Base-by-base conservation (phyloP, 2,113 vertebrate species). In the Scatophagus argus region DNA sequence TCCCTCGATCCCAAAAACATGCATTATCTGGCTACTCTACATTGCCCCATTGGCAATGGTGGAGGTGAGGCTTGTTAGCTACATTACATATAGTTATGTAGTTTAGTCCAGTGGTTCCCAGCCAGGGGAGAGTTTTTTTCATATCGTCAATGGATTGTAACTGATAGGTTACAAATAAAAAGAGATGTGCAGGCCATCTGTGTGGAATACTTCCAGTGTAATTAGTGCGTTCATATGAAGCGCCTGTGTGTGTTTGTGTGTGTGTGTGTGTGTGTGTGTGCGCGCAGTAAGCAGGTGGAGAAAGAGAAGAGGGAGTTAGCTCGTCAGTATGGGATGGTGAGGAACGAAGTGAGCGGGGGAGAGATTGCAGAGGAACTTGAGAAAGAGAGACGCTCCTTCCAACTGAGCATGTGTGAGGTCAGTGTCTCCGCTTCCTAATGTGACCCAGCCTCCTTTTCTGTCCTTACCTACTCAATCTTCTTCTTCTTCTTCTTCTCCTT, bases 291-390 rank as follows among this genome's bases (percentile, higher is more conserved):
- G 72, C 91, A 92, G 68, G 88, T 92, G 78, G 91, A 92, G 67
- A 92, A 92, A 80, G 91, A 92, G 80, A 92, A 92, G 76, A 79
- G 91, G 56, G 91, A 92, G 84, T 9, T 92, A 23, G 91, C 91
- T 9, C 82, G 91, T 23, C 89, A 91, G 76, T 91, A 91, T 5
- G 91, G 91, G 62, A 92, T 92, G 91, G 91, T 92, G 44, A 83
- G 91, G 75, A 89, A n/a, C 2, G 89, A 92, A 58, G 91, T 91
- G 70, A 90, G 88, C 8, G 91, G 91, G 29, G 88, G 89, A 25
- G 91, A 92, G 64, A 90, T 92, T 8, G 91, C 91, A 0, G 91
- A 92, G 84, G 91, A 92, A 58, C 88, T 92, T 0, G 89, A 92
- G 80, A 91, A 92, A 61, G 91, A 92, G 75, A 84, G 91, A 29